Evolutionary conservation across 2,888 invertebrate species (phyloP), one percentile per base, ranked within the genome.

Genomic region (Drosophila algonquin): DNA sequence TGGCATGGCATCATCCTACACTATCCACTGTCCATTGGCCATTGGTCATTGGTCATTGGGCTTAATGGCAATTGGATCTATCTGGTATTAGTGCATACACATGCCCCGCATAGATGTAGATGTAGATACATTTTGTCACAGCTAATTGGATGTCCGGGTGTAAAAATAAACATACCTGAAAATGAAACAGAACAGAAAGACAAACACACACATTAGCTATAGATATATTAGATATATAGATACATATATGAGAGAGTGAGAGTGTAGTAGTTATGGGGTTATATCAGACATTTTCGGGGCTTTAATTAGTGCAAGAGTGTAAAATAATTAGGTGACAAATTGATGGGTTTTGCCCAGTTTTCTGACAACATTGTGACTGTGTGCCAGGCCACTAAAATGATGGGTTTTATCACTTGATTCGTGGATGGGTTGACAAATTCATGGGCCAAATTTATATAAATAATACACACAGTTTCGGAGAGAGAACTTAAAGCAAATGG

Each of bases 61-160:
- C n/a, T 44, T 35, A 40, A 60, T 48, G 57, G 48, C 47, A 47
- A 58, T 50, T 51, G 58, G 58, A 63, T 58, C 58, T 40, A 30
- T 30, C 30, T 7, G 47, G 2, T 47, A 61, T 35, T 44, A 51
- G n/a, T 46, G 14, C 21, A 32, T 12, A 54, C 27, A 35, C 9
- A 32, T 47, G 24, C 40, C 40, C 40, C 30, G 30, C 30, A 14
- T n/a, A 32, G n/a, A 68, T 44, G 6, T 21, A 32, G n/a, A 30
- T 46, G 51, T 12, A 44, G 8, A 68, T 44, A 50, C 24, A 32
- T 10, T 68, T 30, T 65, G 54, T 70, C 40, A 40, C 59, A 50
- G 44, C 59, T 65, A 84, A 79, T 76, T 72, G 59, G 60, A 50
- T 70, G 65, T 68, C 72, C 52, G 48, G 55, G 58, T 61, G 24